These are phyloP conservation scores for Potorous gilbertii DNA, from an alignment of 2,797 vertebrate genomes.

Conservation along the genomic window DNA sequence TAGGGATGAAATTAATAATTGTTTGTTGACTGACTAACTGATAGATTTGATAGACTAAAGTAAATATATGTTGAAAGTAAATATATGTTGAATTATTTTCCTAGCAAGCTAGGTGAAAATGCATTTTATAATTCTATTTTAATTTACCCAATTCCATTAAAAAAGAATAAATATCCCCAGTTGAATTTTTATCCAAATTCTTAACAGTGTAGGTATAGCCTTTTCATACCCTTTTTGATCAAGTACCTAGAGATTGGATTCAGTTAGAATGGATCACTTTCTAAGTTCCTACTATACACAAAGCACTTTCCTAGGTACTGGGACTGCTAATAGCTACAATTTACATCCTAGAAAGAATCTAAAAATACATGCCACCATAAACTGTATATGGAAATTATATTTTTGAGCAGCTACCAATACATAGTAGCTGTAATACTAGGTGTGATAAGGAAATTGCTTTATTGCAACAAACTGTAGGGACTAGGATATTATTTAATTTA, in stretches of 20 bases:
- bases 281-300: background rate
- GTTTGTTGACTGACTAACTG: no score
- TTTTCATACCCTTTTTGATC: background rate
- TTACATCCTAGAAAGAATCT: background rate
- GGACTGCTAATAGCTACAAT: background rate
- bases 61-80: background rate
- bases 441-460: constrained; percentile 20
- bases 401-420: background rate
- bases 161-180: background rate
- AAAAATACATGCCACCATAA: background rate
- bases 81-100: background rate
- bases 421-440: background rate
- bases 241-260: background rate
- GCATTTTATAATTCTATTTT: background rate
- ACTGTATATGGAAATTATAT: background rate
- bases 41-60: no score
- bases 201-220: background rate
- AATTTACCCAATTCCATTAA: background rate
- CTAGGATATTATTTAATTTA: background rate
- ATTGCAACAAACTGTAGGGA: background rate
- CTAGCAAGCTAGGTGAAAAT: background rate
- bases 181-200: background rate
- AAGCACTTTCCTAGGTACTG: background rate
- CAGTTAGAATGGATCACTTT: background rate
- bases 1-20: background rate